Evolutionary conservation across 2,888 invertebrate genomes (phyloP).

Genomic region (Heliconius ethilla): DNA sequence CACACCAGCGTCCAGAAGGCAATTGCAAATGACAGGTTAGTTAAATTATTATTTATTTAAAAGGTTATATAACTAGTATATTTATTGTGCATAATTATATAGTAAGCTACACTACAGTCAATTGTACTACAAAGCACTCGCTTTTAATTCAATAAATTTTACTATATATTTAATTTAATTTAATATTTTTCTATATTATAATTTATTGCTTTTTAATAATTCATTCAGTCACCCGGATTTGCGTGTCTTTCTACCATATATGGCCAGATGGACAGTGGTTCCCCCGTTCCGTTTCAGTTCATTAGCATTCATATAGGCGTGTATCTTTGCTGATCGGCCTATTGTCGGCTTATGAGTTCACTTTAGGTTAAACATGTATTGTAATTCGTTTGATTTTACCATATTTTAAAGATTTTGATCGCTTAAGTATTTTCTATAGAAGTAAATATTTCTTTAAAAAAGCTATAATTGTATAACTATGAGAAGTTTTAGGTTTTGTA

Average conservation of each 20-base stretch:
- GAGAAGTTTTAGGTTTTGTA: neutral
- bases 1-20: conserved; percentile 76
- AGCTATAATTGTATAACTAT: neutral
- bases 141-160: neutral
- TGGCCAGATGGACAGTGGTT: conserved; percentile 33
- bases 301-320: conserved; percentile 40
- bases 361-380: conserved; percentile 34
- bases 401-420: conserved; percentile 7
- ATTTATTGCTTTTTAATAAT: neutral
- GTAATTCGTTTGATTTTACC: conserved; percentile 27
- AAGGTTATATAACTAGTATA: neutral
- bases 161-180: neutral
- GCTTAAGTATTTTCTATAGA: neutral
- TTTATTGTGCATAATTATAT: neutral
- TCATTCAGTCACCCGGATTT: conserved; percentile 30
- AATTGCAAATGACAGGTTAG: conserved; percentile 80
- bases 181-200: neutral
- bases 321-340: conserved; percentile 37
- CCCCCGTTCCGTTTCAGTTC: conserved; percentile 29
- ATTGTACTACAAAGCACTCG: neutral
- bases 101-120: neutral
- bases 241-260: conserved; percentile 5
- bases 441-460: neutral
- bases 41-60: conserved; percentile 35
- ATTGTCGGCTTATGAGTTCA: conserved; percentile 38